Base-by-base conservation (phyloP, 2,888 invertebrate genomes). In the Trachelus stipa region DNA sequence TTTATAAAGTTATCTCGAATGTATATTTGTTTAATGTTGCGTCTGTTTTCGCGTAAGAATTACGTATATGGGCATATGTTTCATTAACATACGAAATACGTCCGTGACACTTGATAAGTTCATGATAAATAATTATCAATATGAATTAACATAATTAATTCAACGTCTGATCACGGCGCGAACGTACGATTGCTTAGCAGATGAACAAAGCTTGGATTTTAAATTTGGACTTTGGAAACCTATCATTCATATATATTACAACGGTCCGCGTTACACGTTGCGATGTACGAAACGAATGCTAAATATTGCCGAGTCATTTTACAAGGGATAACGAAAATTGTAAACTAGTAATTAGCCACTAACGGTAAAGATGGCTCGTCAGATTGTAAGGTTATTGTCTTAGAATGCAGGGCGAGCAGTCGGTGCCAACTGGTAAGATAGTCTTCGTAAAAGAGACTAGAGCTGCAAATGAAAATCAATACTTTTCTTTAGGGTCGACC, bases 401-500 rank as follows among this genome's bases (percentile, higher is more conserved):
- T 79, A 79, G 81, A 83, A 85, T 85, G 79, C 83, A 83, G 85
- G 85, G 81, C 84, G 85, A 80, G 79, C 84, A 69, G 75, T 81
- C 40, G 81, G 85, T 85, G 84, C 85, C 85, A 85, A 84, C 81
- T 81, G 81, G 81, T 79, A 79, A 77, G 76, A 69, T 69, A n/a
- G n/a, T 69, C 69, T 34, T 69, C 37, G 30, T 34, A 33, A 12
- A 31, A 40, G 73, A 33, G 37, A 35, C 77, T 74, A 73, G 78
- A 83, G 34, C 71, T 71, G 71, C 85, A 85, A 88, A 88, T 85
- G 87, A 88, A 88, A 88, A 88, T 88, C 88, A 88, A 88, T 88
- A 88, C 83, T 88, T 86, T 87, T 87, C 85, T 83, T 84, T 82
- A 80, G 81, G 81, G 83, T 80, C 79, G 75, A 87, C 86, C 87